Conservation (phyloP, 2,888 invertebrate species). For the Drosophila limbata region DNA sequence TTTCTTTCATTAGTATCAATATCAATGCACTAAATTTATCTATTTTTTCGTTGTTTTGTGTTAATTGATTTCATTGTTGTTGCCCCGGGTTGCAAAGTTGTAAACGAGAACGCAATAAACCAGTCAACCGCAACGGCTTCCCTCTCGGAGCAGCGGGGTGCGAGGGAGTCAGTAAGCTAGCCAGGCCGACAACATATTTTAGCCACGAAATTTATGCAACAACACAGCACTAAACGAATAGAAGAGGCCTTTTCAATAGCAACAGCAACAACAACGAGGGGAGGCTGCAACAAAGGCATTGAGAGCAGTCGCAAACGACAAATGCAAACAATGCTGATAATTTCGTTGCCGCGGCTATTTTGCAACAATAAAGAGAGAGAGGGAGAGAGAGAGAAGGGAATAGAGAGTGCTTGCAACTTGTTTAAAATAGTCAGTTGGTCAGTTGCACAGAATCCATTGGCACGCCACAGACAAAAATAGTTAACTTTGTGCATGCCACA, state of each 20-base stretch:
- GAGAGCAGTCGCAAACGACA: constrained; percentile 51
- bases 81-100: constrained; percentile 4
- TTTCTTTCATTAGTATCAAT: constrained; percentile 41
- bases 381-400: not conserved
- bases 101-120: constrained; percentile 59
- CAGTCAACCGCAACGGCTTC: constrained; percentile 39
- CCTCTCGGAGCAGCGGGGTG: not conserved
- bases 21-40: constrained; percentile 31
- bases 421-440: constrained; percentile 62
- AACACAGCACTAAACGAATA: constrained; percentile 64
- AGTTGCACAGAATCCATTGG: constrained; percentile 60
- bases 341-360: constrained; percentile 72
- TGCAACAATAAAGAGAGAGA: constrained; percentile 45
- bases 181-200: constrained; percentile 61
- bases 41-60: constrained; percentile 6
- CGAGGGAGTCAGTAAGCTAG: constrained; percentile 38
- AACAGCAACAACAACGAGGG: constrained; percentile 22
- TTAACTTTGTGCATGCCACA: constrained; percentile 70
- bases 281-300: constrained; percentile 13
- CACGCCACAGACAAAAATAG: constrained; percentile 58
- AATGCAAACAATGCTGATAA: constrained; percentile 77
- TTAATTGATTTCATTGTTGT: constrained; percentile 68
- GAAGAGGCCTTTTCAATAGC: constrained; percentile 53
- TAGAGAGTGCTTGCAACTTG: constrained; percentile 45
- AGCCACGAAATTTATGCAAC: constrained; percentile 75